Conservation (phyloP, 2,888 invertebrate species). For the Stenichneumon culpator region DNA sequence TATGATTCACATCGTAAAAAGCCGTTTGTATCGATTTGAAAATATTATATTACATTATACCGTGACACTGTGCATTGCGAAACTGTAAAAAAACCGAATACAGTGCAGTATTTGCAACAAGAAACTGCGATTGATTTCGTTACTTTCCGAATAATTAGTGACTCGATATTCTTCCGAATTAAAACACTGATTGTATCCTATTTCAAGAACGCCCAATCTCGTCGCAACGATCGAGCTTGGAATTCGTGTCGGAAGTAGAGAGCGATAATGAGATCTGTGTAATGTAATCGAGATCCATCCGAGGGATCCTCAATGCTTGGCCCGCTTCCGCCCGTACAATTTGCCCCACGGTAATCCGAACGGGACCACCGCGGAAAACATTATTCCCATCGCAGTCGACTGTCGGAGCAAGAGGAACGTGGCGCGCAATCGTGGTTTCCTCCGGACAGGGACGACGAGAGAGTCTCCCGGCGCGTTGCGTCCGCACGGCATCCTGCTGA, state of each 20-base stretch:
- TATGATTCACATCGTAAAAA: neutral
- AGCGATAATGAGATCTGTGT: constrained; percentile 30
- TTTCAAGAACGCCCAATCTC: neutral
- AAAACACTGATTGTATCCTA: neutral
- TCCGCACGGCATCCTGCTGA: constrained; percentile 65
- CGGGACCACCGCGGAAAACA: constrained; percentile 49
- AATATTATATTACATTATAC: neutral
- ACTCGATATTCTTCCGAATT: neutral
- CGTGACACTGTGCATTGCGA: neutral
- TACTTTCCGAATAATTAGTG: neutral
- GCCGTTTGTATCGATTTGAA: neutral
- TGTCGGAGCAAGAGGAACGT: neutral
- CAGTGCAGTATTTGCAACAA: too few relatives aligned
- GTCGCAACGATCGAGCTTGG: constrained; percentile 1
- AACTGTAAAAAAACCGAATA: neutral
- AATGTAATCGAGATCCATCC: constrained; percentile 29
- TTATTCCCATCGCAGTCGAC: constrained; percentile 31
- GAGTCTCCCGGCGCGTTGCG: constrained; percentile 14
- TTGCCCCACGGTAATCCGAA: constrained; percentile 33
- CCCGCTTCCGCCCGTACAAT: constrained; percentile 22
- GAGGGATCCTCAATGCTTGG: constrained; percentile 11
- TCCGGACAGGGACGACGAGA: neutral
- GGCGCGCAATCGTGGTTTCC: constrained; percentile 7
- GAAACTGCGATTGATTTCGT: neutral
- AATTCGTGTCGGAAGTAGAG: constrained; percentile 42